Evolutionary conservation across 2,797 vertebrate species (phyloP).

Genomic region (Myotis myotis): DNA sequence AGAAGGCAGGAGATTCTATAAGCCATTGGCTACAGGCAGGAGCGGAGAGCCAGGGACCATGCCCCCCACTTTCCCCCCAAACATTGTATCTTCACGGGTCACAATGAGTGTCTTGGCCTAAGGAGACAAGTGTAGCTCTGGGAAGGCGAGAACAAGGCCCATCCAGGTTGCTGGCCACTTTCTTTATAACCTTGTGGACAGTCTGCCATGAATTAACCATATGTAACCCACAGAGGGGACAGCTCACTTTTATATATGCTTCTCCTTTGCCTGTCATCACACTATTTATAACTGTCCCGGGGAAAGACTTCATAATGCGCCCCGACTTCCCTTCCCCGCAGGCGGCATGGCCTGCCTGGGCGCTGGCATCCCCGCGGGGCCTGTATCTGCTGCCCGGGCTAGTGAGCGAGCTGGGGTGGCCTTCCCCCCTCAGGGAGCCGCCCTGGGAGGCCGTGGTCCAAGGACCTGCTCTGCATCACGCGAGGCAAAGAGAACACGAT

Average conservation of each 20-base stretch:
- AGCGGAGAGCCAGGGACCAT: not conserved
- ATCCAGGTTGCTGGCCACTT: not conserved
- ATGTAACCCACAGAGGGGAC: slow-evolving; percentile 12
- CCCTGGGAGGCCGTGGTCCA: not conserved
- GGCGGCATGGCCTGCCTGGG: not conserved
- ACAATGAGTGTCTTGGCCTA: not conserved
- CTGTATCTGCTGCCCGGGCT: not conserved
- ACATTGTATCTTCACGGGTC: not conserved
- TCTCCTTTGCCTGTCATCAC: not conserved
- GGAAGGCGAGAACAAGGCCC: not conserved
- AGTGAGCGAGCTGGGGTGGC: not conserved
- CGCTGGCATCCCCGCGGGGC: not conserved
- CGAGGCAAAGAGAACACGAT: not conserved
- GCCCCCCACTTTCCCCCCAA: not conserved
- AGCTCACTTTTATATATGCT: not conserved
- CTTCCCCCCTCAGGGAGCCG: not conserved
- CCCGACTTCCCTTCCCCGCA: slow-evolving; percentile 35
- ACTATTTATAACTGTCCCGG: slow-evolving; percentile 58
- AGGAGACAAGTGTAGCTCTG: not conserved
- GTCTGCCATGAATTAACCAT: slow-evolving; percentile 9
- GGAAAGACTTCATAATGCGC: not conserved
- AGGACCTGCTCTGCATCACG: not conserved
- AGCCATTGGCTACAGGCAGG: not conserved
- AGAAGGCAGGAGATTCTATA: not conserved
- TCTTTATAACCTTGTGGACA: slow-evolving; percentile 63